Base-by-base conservation (phyloP, 2,888 invertebrate genomes). In the Platycnemis pennipes region DNA sequence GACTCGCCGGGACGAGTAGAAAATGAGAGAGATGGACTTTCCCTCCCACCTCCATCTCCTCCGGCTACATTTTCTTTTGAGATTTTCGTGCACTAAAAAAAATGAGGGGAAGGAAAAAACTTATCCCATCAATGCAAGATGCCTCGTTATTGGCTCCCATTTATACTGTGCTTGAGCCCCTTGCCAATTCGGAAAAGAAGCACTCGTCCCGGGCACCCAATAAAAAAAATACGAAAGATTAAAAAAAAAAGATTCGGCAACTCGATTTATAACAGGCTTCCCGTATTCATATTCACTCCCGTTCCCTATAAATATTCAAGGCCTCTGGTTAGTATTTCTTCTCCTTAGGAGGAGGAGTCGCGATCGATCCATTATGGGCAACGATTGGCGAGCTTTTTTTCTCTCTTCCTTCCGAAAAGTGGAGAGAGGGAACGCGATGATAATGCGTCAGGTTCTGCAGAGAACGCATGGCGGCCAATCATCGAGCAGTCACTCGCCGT, bases 221-320 rank as follows among this genome's bases (percentile, higher is more conserved):
- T 37, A 77, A 31, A 77, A 77, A n/a, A n/a, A n/a, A n/a, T n/a
- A 77, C 37, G 77, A 77, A 77, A 13, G 77, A n/a, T n/a, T n/a
- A n/a, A n/a, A n/a, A n/a, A n/a, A 77, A 77, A 77, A 77, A 77
- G 77, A 77, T 77, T 77, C 77, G 77, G 77, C 77, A 77, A 77
- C 77, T 77, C 77, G 77, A 77, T 77, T 77, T 77, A 77, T 77
- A 77, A 77, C 77, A 77, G 77, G 77, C 77, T 77, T 37, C 77
- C 31, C 37, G 77, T 13, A 77, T 77, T 77, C 77, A 77, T 77
- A 77, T 77, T 77, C 77, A 37, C 77, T 37, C 77, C 63, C 63
- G n/a, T 63, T 63, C 63, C 77, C 77, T 77, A 77, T 77, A 77
- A 77, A 77, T 77, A 77, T 77, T 77, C 77, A 31, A 37, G 37